Conservation (phyloP, 2,113 vertebrate species). For the Pao palembangensis region DNA sequence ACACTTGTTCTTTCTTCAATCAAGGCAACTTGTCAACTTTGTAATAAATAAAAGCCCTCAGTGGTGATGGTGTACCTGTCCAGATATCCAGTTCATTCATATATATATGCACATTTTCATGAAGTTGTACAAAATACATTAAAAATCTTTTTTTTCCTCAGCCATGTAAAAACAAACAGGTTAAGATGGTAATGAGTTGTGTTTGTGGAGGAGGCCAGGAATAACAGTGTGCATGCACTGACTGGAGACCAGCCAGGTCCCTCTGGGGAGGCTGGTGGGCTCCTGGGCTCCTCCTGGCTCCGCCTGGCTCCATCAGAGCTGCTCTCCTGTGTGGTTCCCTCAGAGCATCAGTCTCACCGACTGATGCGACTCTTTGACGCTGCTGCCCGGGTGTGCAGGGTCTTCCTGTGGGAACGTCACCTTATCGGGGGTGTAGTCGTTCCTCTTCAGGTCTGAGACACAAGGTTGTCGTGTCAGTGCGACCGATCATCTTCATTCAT, state of each 20-base stretch:
- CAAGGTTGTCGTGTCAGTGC: background rate
- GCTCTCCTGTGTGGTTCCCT: slow-evolving; percentile 6
- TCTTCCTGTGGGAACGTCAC: slow-evolving; percentile 88
- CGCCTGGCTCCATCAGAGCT: no score
- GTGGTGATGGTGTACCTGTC: slow-evolving; percentile 77
- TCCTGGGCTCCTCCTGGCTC: slow-evolving; percentile 47
- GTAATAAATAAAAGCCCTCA: slow-evolving; percentile 75
- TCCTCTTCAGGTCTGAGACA: slow-evolving; percentile 88
- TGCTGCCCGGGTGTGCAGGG: slow-evolving; percentile 79
- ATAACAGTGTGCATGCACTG: slow-evolving; percentile 54
- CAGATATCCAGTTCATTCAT: slow-evolving; percentile 69
- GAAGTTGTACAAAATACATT: slow-evolving; percentile 60
- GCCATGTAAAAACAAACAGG: slow-evolving; percentile 40
- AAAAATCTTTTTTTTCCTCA: slow-evolving; percentile 42
- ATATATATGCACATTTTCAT: slow-evolving; percentile 30
- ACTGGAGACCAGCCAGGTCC: slow-evolving; percentile 35
- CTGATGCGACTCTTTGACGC: slow-evolving; percentile 85
- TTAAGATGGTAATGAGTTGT: slow-evolving; percentile 39
- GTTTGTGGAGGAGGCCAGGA: slow-evolving; percentile 33
- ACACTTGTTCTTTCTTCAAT: slow-evolving; percentile 57
- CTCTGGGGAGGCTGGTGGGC: slow-evolving; percentile 54
- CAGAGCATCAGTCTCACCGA: slow-evolving; percentile 91
- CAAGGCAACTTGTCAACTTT: slow-evolving; percentile 80
- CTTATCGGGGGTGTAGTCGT: slow-evolving; percentile 96
- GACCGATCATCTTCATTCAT: no score